Evolutionary conservation across 2,113 vertebrate genomes (phyloP), one percentile per base, ranked within the genome.

Genomic region (Eulemur macaco): DNA sequence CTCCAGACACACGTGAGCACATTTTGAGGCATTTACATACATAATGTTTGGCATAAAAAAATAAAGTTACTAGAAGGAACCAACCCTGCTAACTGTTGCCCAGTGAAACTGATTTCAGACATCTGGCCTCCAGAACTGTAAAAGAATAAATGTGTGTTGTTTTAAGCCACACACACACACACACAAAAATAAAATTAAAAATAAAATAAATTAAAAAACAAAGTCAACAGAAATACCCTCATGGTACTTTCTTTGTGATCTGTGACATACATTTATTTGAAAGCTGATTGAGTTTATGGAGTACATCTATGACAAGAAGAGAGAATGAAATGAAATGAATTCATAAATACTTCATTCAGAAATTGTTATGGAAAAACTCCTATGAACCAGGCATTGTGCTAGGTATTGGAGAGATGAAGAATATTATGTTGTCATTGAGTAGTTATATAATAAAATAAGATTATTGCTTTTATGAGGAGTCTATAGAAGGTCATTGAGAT

Each of bases 271-370:
- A 34, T 58, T 91, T 69, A 91, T 77, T 68, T 66, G 66, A 85
- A 85, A 86, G 37, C 5, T 89, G 56, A 74, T 0, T 87, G 68
- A 71, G n/a, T 29, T 88, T 56, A 89, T 23, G 15, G 21, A 81
- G 45, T 68, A 5, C 20, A 60, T 25, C 66, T 68, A 76, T 34
- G 42, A 82, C 52, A 45, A 85, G 27, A 93, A 14, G 77, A 78
- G 21, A 78, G 23, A 92, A 58, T 39, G 29, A 77, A 82, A 73
- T 37, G 42, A 89, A 86, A 58, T 17, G 7, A 92, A 83, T 66
- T 78, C n/a, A 83, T 58, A 60, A 73, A 81, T 31, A 77, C 14
- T 83, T 87, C 64, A 37, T 86, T 89, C 68, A 90, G 82, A 95
- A 82, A 39, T 17, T 71, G 10, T 91, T 42, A 86, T 7, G 8